These are phyloP conservation scores for Diachrysia chrysitis DNA, from an alignment of 2,888 invertebrate species.

Conservation along the genomic window DNA sequence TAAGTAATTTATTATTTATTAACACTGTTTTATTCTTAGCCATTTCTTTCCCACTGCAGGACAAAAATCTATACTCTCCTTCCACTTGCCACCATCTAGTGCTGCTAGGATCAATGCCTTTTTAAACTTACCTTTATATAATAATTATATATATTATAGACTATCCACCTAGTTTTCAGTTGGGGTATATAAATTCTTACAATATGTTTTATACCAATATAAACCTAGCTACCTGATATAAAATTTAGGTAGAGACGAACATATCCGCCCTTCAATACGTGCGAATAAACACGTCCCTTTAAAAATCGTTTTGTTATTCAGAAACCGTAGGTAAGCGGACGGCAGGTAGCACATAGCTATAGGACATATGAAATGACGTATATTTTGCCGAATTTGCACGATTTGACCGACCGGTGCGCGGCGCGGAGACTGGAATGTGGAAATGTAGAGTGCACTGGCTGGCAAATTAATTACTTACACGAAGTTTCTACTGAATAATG, in stretches of 20 bases:
- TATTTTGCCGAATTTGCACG: constrained; percentile 51
- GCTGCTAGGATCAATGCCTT: background rate
- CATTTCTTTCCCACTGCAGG: background rate
- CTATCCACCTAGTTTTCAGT: too few relatives aligned
- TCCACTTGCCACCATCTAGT: background rate
- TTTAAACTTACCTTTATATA: background rate
- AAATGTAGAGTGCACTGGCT: constrained; percentile 37
- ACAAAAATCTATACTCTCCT: background rate
- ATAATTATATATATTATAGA: background rate
- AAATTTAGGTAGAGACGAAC: constrained; percentile 23
- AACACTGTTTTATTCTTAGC: background rate
- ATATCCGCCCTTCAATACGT: constrained; percentile 54
- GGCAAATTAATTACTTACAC: constrained; percentile 20
- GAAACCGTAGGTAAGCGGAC: constrained; percentile 60
- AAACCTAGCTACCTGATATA: constrained; percentile 5
- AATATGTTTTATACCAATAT: constrained; percentile 18
- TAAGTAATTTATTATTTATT: background rate
- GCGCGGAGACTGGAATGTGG: constrained; percentile 17
- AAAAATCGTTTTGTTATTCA: constrained; percentile 71
- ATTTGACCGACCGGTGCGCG: constrained; percentile 33
- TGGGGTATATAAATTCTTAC: background rate
- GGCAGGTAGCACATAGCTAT: constrained; percentile 67
- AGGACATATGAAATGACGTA: constrained; percentile 48
- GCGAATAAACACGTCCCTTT: constrained; percentile 58
- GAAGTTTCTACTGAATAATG: background rate